Percentiles rank a stretch among this genome's conserved stretches.
Evolutionary conservation across 2,797 vertebrate genomes (phyloP).

Genomic region (Helostoma temminkii): DNA sequence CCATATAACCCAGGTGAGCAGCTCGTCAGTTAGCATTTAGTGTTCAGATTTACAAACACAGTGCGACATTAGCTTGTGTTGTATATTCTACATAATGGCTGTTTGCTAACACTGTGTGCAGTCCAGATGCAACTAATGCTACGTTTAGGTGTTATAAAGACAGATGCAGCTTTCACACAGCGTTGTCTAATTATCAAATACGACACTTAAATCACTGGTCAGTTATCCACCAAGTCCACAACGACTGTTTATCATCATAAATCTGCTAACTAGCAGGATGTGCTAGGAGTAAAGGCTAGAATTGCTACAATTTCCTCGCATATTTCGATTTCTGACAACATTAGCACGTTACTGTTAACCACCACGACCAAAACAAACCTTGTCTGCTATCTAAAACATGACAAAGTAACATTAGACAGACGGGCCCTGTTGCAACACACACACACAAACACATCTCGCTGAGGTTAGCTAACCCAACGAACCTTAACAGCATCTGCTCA

Average conservation of each 20-base stretch:
- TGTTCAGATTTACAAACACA: too few species aligned
- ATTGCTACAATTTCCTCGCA: neutral
- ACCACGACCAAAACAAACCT: conserved; percentile 63
- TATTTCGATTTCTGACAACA: conserved; percentile 9
- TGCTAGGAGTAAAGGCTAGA: neutral
- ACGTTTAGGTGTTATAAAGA: neutral
- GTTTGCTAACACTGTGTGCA: neutral
- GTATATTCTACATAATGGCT: too few species aligned
- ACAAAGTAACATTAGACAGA: neutral
- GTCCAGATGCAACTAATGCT: neutral
- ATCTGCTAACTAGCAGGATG: neutral
- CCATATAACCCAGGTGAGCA: neutral
- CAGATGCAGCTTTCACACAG: conserved; percentile 3
- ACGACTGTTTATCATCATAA: neutral
- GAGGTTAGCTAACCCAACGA: neutral
- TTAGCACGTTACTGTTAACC: conserved; percentile 45
- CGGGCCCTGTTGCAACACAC: conserved; percentile 15
- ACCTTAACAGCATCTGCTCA: fast-evolving
- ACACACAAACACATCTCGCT: neutral
- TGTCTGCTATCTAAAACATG: neutral
- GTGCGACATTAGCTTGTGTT: too few species aligned
- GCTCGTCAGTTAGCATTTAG: neutral
- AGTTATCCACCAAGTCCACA: neutral
- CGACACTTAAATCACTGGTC: neutral
- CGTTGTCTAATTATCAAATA: conserved; percentile 8